Percentiles rank a stretch among this genome's conserved stretches.
phyloP scores from a whole-genome alignment of 2,113 vertebrate species.

The Oryzias woworae region DNA sequence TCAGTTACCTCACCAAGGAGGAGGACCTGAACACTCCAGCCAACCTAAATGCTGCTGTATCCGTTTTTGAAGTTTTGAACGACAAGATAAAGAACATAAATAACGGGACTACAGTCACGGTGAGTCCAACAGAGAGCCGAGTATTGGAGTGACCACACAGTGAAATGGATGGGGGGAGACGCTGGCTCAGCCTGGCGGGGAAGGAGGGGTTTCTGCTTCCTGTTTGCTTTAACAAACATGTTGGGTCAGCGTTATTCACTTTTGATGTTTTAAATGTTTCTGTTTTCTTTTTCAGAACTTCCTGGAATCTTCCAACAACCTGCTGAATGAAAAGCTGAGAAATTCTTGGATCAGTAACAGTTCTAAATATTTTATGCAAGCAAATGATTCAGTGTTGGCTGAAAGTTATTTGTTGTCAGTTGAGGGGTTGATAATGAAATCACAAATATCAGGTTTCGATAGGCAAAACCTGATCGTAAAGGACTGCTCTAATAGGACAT shows the following conservation, averaged over 20 bases:
- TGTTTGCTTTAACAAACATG: no score
- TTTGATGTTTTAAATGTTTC: not conserved
- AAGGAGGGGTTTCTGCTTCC: no score
- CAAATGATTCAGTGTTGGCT: not conserved
- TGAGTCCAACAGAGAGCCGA: conserved; percentile 50
- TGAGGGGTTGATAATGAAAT: conserved; percentile 65
- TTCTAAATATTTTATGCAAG: rapidly evolving
- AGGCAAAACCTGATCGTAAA: conserved; percentile 54
- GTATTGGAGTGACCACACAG: no score
- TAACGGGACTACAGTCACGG: not conserved
- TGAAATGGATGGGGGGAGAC: not conserved
- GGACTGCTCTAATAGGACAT: rapidly evolving
- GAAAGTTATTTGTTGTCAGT: conserved; percentile 72
- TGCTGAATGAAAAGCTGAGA: conserved; percentile 53
- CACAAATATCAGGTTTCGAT: not conserved
- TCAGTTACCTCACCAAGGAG: conserved; percentile 27
- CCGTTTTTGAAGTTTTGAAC: conserved; percentile 6
- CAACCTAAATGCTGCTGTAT: conserved; percentile 51
- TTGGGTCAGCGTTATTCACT: not conserved
- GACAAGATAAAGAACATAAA: rapidly evolving
- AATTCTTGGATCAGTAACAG: conserved; percentile 17
- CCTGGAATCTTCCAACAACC: conserved; percentile 71
- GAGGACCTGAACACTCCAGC: not conserved
- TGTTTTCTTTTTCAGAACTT: conserved; percentile 74
- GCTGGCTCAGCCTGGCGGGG: no score